Conservation (phyloP, 2,888 invertebrate species). For the Cantharis nigra region DNA sequence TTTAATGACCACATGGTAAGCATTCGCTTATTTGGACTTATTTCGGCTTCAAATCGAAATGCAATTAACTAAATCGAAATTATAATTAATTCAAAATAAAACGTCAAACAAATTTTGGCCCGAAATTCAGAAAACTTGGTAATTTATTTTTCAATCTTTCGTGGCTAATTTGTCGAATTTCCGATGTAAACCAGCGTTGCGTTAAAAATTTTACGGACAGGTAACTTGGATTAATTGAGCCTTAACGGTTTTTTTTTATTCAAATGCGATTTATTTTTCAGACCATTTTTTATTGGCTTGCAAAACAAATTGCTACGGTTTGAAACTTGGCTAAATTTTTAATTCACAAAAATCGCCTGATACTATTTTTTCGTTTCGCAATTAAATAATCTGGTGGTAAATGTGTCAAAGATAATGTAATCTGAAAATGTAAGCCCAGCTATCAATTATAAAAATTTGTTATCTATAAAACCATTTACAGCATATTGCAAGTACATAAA, state of each 20-base stretch:
- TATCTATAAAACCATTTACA: background rate
- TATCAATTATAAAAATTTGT: background rate
- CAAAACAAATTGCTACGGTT: background rate
- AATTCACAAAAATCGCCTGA: background rate
- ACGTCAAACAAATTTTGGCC: background rate
- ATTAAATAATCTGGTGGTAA: background rate
- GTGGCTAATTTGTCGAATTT: background rate
- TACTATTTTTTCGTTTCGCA: background rate
- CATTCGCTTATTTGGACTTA: background rate
- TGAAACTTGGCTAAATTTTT: background rate
- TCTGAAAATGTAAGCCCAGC: background rate
- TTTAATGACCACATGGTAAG: slow-evolving; percentile 9
- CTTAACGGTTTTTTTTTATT: background rate
- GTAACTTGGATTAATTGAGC: background rate
- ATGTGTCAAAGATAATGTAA: background rate
- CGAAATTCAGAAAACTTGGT: background rate
- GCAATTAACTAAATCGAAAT: background rate
- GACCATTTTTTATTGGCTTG: background rate
- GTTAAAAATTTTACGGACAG: background rate
- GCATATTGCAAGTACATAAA: background rate
- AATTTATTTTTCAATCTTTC: background rate
- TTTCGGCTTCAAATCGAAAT: background rate
- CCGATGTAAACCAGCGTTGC: background rate
- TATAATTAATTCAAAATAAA: background rate
- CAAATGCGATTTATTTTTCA: background rate